A percentile compares a stretch with the other conserved stretches of the same genome.
phyloP scores from a whole-genome alignment of 2,888 invertebrate species.

The Drosophila tanythrix region DNA sequence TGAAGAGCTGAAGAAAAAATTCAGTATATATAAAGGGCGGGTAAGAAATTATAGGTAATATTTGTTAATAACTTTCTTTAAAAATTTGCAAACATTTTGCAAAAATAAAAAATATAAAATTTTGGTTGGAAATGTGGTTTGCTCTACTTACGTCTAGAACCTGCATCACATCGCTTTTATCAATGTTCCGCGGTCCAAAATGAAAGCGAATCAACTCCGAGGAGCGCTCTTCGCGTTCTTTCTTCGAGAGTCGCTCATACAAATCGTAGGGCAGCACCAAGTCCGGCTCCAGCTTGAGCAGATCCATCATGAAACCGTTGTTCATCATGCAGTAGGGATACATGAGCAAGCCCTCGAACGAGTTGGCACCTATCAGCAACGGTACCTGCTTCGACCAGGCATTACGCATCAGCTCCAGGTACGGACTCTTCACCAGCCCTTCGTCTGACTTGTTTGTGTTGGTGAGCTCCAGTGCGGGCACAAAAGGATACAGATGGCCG shows the following conservation, averaged over 20 bases:
- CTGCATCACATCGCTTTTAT: slow-evolving; percentile 65
- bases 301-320: slow-evolving; percentile 48
- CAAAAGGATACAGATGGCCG: slow-evolving; percentile 75
- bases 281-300: slow-evolving; percentile 50
- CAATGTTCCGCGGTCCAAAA: slow-evolving; percentile 77
- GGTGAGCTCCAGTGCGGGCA: slow-evolving; percentile 72
- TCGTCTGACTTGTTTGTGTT: not conserved
- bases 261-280: slow-evolving; percentile 75
- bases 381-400: slow-evolving; percentile 82
- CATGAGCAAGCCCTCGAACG: slow-evolving; percentile 81
- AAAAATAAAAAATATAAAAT: too few species aligned
- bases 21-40: not conserved
- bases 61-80: too few species aligned
- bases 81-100: too few species aligned
- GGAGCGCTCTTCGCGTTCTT: slow-evolving; percentile 52
- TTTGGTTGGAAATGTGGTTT: not conserved
- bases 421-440: slow-evolving; percentile 60
- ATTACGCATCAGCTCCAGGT: slow-evolving; percentile 67
- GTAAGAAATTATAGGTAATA: not conserved
- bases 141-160: slow-evolving; percentile 79
- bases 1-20: slow-evolving; percentile 69
- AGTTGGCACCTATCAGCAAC: slow-evolving; percentile 81
- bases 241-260: slow-evolving; percentile 39
- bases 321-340: slow-evolving; percentile 62
- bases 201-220: slow-evolving; percentile 84